These are phyloP conservation scores for Pempheris klunzingeri DNA, from an alignment of 2,797 vertebrate species.

Conservation along the genomic window DNA sequence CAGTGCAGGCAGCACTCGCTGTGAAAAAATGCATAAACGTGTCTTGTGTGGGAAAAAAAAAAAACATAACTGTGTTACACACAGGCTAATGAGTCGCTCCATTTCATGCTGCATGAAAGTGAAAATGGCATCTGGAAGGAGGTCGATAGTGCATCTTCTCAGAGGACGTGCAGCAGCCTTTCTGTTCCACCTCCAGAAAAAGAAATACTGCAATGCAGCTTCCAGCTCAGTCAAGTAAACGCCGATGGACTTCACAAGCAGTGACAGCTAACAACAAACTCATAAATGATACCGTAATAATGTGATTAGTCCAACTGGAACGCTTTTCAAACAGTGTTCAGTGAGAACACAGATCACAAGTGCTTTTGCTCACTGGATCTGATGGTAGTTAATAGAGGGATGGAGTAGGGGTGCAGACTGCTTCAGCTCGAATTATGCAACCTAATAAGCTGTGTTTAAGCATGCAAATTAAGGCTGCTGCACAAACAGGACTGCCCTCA, in stretches of 20 bases:
- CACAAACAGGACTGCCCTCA: constrained; percentile 57
- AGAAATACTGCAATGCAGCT: constrained; percentile 76
- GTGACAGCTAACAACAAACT: constrained; percentile 46
- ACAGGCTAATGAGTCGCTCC: constrained; percentile 58
- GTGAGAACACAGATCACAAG: constrained; percentile 51
- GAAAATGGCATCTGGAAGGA: constrained; percentile 72
- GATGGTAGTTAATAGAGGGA: constrained; percentile 53
- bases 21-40: constrained; percentile 13
- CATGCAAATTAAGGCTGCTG: constrained; percentile 69
- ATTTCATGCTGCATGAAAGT: constrained; percentile 70
- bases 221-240: constrained; percentile 47
- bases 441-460: constrained; percentile 73
- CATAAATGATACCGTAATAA: constrained; percentile 48
- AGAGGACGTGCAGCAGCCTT: constrained; percentile 59
- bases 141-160: constrained; percentile 72
- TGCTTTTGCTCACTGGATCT: constrained; percentile 49
- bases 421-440: constrained; percentile 71
- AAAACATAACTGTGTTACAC: constrained; percentile 7
- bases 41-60: not conserved
- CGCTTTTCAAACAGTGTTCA: constrained; percentile 44
- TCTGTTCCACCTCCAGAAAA: constrained; percentile 41
- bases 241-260: constrained; percentile 54
- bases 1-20: constrained; percentile 4
- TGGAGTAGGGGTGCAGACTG: constrained; percentile 21
- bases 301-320: constrained; percentile 58